Evolutionary conservation across 1,140 invertebrate genomes (phyloP).

Genomic region (Holcopasites calliopsidis): DNA sequence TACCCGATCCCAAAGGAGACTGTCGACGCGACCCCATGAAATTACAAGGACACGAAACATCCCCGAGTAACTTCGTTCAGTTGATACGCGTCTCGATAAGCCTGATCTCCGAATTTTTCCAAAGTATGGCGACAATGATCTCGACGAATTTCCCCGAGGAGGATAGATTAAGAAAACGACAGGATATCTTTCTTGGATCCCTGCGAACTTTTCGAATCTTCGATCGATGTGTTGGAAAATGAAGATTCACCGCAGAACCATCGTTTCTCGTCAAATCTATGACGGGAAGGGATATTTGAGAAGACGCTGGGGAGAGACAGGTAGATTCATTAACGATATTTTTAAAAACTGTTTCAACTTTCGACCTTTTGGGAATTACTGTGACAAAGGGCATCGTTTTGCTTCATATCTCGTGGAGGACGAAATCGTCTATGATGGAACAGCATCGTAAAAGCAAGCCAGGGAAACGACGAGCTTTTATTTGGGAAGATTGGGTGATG

Average conservation of each 20-base stretch:
- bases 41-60: constrained; percentile 36
- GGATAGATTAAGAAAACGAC: constrained; percentile 25
- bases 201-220: background rate
- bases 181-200: background rate
- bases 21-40: constrained; percentile 19
- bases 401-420: no score
- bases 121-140: constrained; percentile 55
- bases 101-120: constrained; percentile 30
- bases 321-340: no score
- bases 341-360: no score
- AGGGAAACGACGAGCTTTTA: background rate
- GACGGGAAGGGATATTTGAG: no score
- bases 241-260: background rate
- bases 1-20: constrained; percentile 48
- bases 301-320: no score
- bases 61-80: constrained; percentile 14
- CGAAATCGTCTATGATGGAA: no score
- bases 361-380: no score
- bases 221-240: background rate
- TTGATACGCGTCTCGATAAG: constrained; percentile 36
- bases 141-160: constrained; percentile 40
- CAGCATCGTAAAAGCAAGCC: background rate
- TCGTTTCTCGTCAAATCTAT: no score
- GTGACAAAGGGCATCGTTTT: no score
- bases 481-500: background rate